Base-by-base conservation (phyloP, 2,888 invertebrate species). In the Torymus texanus region DNA sequence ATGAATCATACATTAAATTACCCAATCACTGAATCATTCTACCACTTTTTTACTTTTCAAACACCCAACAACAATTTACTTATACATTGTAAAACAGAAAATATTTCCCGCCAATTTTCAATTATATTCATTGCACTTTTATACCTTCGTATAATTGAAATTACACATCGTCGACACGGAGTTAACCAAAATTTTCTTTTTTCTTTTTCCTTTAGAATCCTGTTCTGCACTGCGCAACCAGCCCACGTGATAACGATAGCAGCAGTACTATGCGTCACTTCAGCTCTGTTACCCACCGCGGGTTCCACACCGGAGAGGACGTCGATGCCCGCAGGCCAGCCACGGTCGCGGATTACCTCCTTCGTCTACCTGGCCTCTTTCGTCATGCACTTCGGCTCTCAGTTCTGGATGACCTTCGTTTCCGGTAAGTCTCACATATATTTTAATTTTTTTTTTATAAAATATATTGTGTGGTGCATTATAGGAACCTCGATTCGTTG, bases 351-450 rank as follows among this genome's bases (percentile, higher is more conserved):
- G 29, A 78, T 88, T 12, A 83, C 88, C 3, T 86, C 92, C 67
- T 92, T 96, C 78, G 90, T 95, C 29, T 97, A 97, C 90, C 91
- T 97, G 53, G 93, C 93, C 0, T 93, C 95, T 11, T 95, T 97
- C 84, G 94, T 95, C 82, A 93, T 94, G 77, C 96, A 97, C 89
- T 94, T 96, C 84, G 97, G 97, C 53, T 93, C 96, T 21, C 97
- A 97, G 91, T 93, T 97, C 83, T 97, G 97, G 97, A 97, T 97
- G 96, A 97, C 97, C 13, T 95, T 97, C 87, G 93, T 97, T 55
- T 97, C 97, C 87, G 96, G 96, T 96, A 90, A 91, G 91, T 70
- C 8, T 41, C 4, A 2, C 4, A 5, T 5, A 29, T 29, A 5
- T 29, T 29, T 29, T 29, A 2, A 2, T 29, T 29, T 29, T 29